Evolutionary conservation across 2,888 invertebrate species (phyloP), one percentile per base, ranked within the genome.

Genomic region (Drosophila flavopinicola): DNA sequence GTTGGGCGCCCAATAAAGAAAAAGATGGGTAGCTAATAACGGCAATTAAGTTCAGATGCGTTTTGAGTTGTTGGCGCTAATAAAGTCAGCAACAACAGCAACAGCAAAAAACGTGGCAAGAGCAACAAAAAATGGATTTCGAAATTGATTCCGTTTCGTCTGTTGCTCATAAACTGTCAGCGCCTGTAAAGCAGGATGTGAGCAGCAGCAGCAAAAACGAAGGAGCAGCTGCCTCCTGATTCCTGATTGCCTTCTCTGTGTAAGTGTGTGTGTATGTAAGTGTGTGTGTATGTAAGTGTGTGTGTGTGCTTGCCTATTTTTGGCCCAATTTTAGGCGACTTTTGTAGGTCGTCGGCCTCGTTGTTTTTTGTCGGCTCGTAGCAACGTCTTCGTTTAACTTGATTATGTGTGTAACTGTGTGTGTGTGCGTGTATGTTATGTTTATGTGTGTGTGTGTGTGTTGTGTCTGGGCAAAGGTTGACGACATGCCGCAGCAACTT

Each of bases 31-130:
- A 66, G 42, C 84, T 86, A 82, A 86, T 82, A 84, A 77, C 63
- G 71, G 65, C 86, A 86, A 82, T 82, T 82, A 82, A 82, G 85
- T 47, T 63, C 65, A 66, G 68, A 79, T 84, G 84, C 77, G 59
- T 74, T 85, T 75, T 77, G 49, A 35, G 41, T 57, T 17, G 59
- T 75, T 69, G 68, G 56, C 61, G 74, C 73, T 84, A 74, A 84
- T 79, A 79, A 84, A 86, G 80, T 66, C 52, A 37, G 51, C 52
- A 42, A 39, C 35, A 44, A 41, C 44, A 38, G 45, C 37, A 44
- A 42, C n/a, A n/a, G n/a, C n/a, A n/a, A n/a, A 52, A 52, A 42
- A 57, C 37, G 41, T 30, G 48, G 32, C 42, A 45, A 47, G 38
- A 10, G 7, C 35, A 35, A 35, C 53, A 44, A 44, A 64, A 70